Evolutionary conservation across 2,797 vertebrate genomes (phyloP).

Genomic region (Phataginus tetradactyla): DNA sequence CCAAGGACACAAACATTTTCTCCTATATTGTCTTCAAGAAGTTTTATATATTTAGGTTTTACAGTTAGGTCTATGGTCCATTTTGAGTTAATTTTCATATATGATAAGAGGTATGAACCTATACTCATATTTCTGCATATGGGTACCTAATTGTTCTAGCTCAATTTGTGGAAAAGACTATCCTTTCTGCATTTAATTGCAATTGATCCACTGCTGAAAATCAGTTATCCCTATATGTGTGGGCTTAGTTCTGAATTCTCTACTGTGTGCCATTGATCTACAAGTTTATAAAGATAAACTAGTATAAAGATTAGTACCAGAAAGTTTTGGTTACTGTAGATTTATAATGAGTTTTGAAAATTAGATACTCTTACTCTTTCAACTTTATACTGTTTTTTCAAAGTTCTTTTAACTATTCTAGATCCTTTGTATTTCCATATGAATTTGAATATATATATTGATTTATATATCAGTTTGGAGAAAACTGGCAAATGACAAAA

Average conservation of each 20-base stretch:
- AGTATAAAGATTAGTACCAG: background rate
- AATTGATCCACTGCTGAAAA: background rate
- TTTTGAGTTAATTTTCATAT: background rate
- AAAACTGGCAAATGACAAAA: background rate
- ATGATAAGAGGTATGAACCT: background rate
- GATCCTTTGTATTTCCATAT: background rate
- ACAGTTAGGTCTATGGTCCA: background rate
- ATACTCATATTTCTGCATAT: background rate
- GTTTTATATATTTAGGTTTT: slow-evolving; percentile 1
- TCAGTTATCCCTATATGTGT: background rate
- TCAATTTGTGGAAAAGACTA: background rate
- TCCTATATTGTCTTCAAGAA: background rate
- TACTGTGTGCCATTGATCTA: background rate
- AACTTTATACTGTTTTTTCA: background rate
- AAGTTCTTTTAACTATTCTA: background rate
- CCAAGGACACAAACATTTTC: background rate
- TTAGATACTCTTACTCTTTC: background rate
- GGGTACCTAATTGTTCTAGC: background rate
- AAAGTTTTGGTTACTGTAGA: background rate
- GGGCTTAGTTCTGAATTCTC: slow-evolving; percentile 1
- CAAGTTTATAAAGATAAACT: background rate
- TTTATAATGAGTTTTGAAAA: slow-evolving; percentile 32
- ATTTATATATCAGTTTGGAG: background rate
- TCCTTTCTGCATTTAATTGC: background rate
- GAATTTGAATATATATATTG: background rate